phyloP scores from a whole-genome alignment of 1,140 invertebrate species.

The Thaumetopoea pityocampa region DNA sequence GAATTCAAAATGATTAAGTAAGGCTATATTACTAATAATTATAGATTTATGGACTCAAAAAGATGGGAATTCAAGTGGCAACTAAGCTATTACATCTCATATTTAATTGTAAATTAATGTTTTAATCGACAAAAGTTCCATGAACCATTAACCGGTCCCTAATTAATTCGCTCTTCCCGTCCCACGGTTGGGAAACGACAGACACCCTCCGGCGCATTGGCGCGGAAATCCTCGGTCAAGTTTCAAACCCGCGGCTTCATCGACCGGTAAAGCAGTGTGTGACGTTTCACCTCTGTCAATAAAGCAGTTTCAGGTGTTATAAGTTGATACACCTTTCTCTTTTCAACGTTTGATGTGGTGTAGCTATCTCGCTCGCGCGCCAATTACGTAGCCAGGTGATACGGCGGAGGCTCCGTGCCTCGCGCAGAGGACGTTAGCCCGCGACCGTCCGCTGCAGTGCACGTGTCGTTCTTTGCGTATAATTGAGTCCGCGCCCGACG shows the following conservation, averaged over 20 bases:
- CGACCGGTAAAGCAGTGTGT: constrained; percentile 31
- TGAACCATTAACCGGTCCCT: constrained; percentile 17
- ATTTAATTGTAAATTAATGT: constrained; percentile 2
- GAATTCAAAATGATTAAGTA: too few relatives aligned
- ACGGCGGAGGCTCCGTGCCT: constrained; percentile 26
- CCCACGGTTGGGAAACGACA: constrained; percentile 13
- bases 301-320: constrained; percentile 48
- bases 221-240: constrained; percentile 57
- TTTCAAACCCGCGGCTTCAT: constrained; percentile 39
- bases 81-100: too few relatives aligned
- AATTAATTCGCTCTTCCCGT: constrained; percentile 41
- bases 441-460: constrained; percentile 37
- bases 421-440: constrained; percentile 58
- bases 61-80: too few relatives aligned
- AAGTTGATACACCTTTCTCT: constrained; percentile 46
- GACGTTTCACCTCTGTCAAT: constrained; percentile 31
- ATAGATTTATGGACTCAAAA: too few relatives aligned
- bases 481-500: constrained; percentile 44
- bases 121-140: constrained; percentile 7
- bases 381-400: constrained; percentile 44
- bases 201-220: constrained; percentile 37
- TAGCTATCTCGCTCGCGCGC: constrained; percentile 49
- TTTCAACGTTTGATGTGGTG: constrained; percentile 42
- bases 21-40: too few relatives aligned
- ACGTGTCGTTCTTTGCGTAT: constrained; percentile 31